A percentile compares a stretch with the other conserved stretches of the same genome.
Evolutionary conservation across 1,140 invertebrate genomes (phyloP).

Genomic region (Nephotettix cincticeps): DNA sequence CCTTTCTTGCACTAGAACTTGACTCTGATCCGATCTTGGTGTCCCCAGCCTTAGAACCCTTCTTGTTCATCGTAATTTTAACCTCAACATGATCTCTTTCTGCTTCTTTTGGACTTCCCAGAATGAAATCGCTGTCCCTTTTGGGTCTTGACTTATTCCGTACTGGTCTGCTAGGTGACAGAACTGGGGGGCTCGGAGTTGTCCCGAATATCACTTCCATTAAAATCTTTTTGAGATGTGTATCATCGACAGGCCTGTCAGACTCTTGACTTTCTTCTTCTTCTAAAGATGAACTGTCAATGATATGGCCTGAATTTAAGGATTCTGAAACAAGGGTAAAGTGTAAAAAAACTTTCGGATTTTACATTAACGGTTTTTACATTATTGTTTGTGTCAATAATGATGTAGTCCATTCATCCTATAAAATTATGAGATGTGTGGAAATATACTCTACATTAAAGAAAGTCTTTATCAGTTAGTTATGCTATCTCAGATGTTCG

Average conservation of each 20-base stretch:
- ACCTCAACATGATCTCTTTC: background rate
- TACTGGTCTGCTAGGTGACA: background rate
- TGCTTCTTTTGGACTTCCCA: background rate
- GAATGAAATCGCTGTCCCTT: slow-evolving; percentile 2
- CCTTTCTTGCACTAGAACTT: no score
- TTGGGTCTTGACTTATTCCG: background rate
- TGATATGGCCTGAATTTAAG: background rate
- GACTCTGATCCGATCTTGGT: no score
- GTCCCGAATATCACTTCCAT: slow-evolving; percentile 29
- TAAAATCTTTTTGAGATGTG: slow-evolving; percentile 5
- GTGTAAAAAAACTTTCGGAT: no score
- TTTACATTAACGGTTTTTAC: no score
- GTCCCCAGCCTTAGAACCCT: no score
- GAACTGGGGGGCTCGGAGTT: background rate
- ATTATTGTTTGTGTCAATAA: no score
- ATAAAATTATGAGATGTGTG: no score
- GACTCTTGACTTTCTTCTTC: background rate
- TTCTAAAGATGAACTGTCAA: background rate
- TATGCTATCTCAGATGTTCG: no score
- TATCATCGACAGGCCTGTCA: background rate
- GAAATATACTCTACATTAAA: no score
- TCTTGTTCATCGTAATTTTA: no score
- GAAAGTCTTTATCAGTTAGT: no score
- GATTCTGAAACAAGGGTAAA: background rate
- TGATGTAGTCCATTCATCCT: no score